Evolutionary conservation across 2,888 invertebrate genomes (phyloP), one percentile per base, ranked within the genome.

Genomic region (Eumerus sabulonum): DNA sequence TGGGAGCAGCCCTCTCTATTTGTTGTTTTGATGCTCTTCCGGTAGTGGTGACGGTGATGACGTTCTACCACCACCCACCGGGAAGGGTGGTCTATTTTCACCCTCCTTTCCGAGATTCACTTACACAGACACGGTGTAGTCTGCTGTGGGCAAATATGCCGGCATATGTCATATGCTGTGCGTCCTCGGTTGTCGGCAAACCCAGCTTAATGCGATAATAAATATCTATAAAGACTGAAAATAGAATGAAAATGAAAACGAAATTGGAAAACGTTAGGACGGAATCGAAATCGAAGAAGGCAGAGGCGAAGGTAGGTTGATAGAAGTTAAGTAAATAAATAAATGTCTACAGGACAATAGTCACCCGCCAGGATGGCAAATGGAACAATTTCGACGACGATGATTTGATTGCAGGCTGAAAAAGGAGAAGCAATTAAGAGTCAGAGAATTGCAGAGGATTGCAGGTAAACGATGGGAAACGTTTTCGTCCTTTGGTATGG

Each of bases 131-230:
- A 14, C 42, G 48, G 38, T 27, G 7, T 27, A 64, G 18, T 62
- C 54, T 53, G 2, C 14, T 45, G 40, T 48, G 16, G 9, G 67
- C 19, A 73, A 73, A 74, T 68, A 76, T 67, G 53, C 62, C 68
- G 76, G 73, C 81, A 81, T 82, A 82, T 81, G 82, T 82, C 83
- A 84, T 84, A 82, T 79, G 83, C 81, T 82, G 72, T 68, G 63
- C 74, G 53, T 59, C 36, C 35, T 16, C 48, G 36, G 27, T 27
- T 27, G 27, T 27, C 27, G 64, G 45, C 60, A 63, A 57, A 64
- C 72, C 67, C 72, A 64, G 59, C 66, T 48, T 81, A 82, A 82
- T 83, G 76, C 42, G 82, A 82, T 81, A 82, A 83, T 81, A 83
- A 83, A 82, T 76, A 79, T 76, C 72, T 77, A 74, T 82, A 77